These are phyloP conservation scores for Vireo griseus DNA, from an alignment of 2,797 vertebrate genomes.

Conservation along the genomic window DNA sequence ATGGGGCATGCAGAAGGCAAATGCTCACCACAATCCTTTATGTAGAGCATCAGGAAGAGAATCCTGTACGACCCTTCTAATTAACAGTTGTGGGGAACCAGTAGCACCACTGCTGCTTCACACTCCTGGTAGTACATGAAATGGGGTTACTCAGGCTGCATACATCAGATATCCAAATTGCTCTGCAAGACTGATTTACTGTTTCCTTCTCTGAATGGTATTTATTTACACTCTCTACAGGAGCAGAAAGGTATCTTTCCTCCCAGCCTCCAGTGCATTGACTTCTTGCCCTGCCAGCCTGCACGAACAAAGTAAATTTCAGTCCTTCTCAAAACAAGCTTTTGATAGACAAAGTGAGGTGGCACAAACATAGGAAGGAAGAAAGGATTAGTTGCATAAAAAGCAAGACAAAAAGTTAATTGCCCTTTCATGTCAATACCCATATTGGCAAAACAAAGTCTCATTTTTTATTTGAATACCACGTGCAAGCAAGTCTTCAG, in stretches of 20 bases:
- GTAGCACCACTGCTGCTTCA: background rate
- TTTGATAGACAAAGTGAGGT: background rate
- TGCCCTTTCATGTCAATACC: slow-evolving; percentile 43
- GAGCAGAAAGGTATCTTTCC: slow-evolving; percentile 10
- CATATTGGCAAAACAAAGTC: slow-evolving; percentile 69
- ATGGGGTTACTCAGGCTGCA: background rate
- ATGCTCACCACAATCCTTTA: background rate
- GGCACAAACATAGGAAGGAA: slow-evolving; percentile 1
- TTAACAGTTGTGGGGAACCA: background rate
- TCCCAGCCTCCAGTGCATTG: background rate
- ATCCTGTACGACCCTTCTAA: background rate
- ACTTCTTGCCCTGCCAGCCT: background rate
- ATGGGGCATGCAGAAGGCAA: background rate
- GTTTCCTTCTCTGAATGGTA: slow-evolving; percentile 24
- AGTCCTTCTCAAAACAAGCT: slow-evolving; percentile 17
- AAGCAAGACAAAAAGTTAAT: slow-evolving; percentile 70
- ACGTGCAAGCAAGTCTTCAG: slow-evolving; percentile 20
- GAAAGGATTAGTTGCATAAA: slow-evolving; percentile 29
- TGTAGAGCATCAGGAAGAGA: background rate
- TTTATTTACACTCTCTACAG: slow-evolving; percentile 24
- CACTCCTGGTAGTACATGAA: background rate
- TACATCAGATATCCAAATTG: background rate
- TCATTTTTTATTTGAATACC: slow-evolving; percentile 23
- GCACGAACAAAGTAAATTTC: background rate
- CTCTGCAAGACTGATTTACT: slow-evolving; percentile 20